Conservation (phyloP, 2,113 vertebrate species). For the Melanostigma gelatinosum region DNA sequence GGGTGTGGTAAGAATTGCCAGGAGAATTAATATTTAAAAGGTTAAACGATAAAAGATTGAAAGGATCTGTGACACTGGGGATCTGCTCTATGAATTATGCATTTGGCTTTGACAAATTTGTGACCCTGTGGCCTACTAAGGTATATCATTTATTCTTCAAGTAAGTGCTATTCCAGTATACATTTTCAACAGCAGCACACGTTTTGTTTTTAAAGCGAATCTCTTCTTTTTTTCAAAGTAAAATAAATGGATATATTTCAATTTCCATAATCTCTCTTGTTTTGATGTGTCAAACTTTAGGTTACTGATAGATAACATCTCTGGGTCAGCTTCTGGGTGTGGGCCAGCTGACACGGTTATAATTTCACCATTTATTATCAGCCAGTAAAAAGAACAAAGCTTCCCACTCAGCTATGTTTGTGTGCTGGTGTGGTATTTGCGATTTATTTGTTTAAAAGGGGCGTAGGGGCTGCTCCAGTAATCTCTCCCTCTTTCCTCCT, state of each 20-base stretch:
- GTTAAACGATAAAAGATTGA: conserved; percentile 49
- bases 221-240: neutral
- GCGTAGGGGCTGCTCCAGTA: conserved; percentile 45
- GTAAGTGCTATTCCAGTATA: neutral
- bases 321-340: too few relatives aligned
- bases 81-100: conserved; percentile 45
- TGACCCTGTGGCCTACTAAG: conserved; percentile 38
- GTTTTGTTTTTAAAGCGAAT: neutral
- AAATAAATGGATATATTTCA: neutral
- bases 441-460: conserved; percentile 72
- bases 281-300: neutral
- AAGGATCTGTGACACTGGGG: conserved; percentile 20
- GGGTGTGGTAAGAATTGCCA: conserved; percentile 11
- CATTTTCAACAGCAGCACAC: neutral
- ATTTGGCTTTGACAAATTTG: conserved; percentile 32
- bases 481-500: conserved; percentile 6
- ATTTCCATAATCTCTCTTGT: neutral
- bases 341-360: conserved; percentile 35
- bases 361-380: conserved; percentile 61
- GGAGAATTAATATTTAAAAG: conserved; percentile 47
- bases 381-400: conserved; percentile 64
- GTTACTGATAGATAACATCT: conserved; percentile 17
- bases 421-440: conserved; percentile 53
- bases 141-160: neutral
- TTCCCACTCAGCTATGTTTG: conserved; percentile 41